These are phyloP conservation scores for Drosophila mimetica DNA, from an alignment of 2,888 invertebrate species.

Conservation along the genomic window DNA sequence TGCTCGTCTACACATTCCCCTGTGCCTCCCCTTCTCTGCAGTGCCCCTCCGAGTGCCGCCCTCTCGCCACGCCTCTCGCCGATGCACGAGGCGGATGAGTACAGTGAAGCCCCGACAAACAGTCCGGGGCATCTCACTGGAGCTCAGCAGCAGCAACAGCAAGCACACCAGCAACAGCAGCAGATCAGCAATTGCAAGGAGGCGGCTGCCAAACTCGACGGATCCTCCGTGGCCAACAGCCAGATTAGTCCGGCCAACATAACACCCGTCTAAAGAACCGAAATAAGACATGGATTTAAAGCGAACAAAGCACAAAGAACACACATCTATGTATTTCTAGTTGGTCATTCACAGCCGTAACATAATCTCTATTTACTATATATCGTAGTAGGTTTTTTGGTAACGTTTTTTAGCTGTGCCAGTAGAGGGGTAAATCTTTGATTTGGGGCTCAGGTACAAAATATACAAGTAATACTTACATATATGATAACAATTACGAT, in stretches of 20 bases:
- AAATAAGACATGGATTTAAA: not conserved
- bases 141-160: conserved; percentile 30
- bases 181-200: conserved; percentile 59
- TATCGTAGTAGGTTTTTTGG: conserved; percentile 62
- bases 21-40: conserved; percentile 44
- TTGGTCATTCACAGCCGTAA: conserved; percentile 17
- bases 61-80: conserved; percentile 88
- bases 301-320: conserved; percentile 22
- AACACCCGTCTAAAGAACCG: conserved; percentile 71
- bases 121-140: conserved; percentile 11
- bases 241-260: conserved; percentile 63
- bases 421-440: conserved; percentile 43
- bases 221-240: conserved; percentile 32
- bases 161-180: conserved; percentile 22
- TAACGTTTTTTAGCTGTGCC: conserved; percentile 49
- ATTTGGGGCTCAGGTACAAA: conserved; percentile 60
- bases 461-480: conserved; percentile 66
- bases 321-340: conserved; percentile 30
- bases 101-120: conserved; percentile 44
- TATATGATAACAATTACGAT: conserved; percentile 15
- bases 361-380: conserved; percentile 44
- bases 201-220: conserved; percentile 59
- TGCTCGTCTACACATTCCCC: conserved; percentile 37
- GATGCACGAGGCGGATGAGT: conserved; percentile 93
- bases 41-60: conserved; percentile 66